Conservation (phyloP, 2,113 vertebrate species). For the Serinus canaria region DNA sequence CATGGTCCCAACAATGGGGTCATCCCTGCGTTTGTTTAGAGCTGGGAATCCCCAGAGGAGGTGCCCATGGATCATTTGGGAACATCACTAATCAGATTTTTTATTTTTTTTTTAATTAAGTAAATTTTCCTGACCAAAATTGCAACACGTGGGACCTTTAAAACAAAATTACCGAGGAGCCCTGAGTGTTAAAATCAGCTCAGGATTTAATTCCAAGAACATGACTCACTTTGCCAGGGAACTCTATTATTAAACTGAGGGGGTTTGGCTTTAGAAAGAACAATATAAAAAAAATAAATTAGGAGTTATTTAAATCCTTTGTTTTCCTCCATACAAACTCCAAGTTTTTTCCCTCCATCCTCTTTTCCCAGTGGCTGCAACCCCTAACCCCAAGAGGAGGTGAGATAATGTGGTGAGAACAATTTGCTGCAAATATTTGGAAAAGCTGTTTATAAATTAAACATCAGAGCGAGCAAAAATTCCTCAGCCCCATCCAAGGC, state of each 20-base stretch:
- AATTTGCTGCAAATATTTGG: background rate
- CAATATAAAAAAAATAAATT: background rate
- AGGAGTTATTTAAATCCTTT: background rate
- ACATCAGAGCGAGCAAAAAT: background rate
- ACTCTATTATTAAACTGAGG: background rate
- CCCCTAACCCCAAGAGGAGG: background rate
- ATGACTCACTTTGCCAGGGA: slow-evolving; percentile 9
- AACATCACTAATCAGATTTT: background rate
- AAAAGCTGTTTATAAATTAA: background rate
- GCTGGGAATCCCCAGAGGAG: accelerated
- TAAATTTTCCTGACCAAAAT: background rate
- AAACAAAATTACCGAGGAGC: background rate
- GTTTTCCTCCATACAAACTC: background rate
- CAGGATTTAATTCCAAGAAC: background rate
- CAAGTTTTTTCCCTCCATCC: background rate
- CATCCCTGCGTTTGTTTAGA: background rate
- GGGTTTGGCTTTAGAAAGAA: background rate
- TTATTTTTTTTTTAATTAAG: background rate
- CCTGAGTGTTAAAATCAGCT: background rate
- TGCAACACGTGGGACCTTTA: background rate
- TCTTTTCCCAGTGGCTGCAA: background rate
- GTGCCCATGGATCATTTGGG: background rate
- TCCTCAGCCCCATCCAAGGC: background rate
- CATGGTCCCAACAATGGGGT: accelerated
- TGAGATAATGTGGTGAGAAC: background rate